phyloP scores from a whole-genome alignment of 2,113 vertebrate species.

The Hypanus sabinus region DNA sequence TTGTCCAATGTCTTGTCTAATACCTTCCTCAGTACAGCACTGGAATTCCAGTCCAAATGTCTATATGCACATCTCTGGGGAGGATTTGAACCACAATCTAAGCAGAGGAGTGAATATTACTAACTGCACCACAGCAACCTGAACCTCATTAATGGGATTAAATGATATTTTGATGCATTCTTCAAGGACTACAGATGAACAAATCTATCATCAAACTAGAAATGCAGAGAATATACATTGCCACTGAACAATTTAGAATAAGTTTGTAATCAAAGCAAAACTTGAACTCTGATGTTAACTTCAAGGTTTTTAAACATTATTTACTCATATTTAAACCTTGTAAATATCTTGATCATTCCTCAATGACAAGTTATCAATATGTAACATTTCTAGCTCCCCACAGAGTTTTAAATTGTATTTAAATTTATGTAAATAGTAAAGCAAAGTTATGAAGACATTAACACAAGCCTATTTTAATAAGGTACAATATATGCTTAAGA shows the following conservation, averaged over 20 bases:
- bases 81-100: no score
- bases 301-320: not conserved
- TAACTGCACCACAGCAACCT: not conserved
- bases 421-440: conserved; percentile 32
- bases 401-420: conserved; percentile 14
- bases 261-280: not conserved
- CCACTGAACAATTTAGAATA: not conserved
- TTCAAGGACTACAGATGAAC: not conserved
- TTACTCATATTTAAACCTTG: not conserved
- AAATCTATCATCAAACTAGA: not conserved
- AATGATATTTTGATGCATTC: not conserved
- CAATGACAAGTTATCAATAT: not conserved
- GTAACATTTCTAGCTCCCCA: not conserved
- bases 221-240: not conserved
- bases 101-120: no score
- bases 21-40: no score
- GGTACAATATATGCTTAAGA: not conserved
- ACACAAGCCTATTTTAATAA: not conserved
- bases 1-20: no score
- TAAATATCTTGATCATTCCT: not conserved
- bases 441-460: not conserved
- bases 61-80: no score
- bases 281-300: not conserved
- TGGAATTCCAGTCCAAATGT: no score
- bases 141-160: not conserved